Conservation (phyloP, 2,888 invertebrate species). For the Pristionchus fissidentatus region DNA sequence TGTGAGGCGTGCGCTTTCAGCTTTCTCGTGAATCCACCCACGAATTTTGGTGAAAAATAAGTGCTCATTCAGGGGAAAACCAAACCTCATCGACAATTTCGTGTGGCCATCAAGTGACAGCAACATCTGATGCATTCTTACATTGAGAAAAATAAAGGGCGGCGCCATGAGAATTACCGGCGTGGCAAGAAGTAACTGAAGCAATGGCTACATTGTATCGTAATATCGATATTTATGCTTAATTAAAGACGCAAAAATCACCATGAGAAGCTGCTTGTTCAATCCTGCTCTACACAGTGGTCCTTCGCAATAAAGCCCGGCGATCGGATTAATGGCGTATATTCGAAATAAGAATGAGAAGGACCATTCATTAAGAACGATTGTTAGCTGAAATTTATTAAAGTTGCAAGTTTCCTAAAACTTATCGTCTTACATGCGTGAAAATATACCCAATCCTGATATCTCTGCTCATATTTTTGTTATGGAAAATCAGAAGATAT, state of each 20-base stretch:
- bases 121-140: constrained; percentile 1
- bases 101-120: not conserved
- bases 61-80: not conserved
- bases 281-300: not conserved
- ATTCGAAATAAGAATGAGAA: not conserved
- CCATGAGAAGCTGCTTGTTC: not conserved
- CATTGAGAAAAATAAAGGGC: not conserved
- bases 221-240: too few species aligned
- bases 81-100: not conserved
- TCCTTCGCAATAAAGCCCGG: not conserved
- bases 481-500: not conserved
- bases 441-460: not conserved
- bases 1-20: too few species aligned
- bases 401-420: too few species aligned
- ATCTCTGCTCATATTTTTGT: not conserved
- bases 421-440: not conserved
- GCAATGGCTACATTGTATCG: too few species aligned
- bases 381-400: too few species aligned
- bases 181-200: not conserved
- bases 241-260: too few species aligned
- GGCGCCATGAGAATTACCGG: not conserved
- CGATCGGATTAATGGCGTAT: not conserved
- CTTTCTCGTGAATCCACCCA: too few species aligned
- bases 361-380: too few species aligned
- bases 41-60: not conserved